These are phyloP conservation scores for Brachylomia viminalis DNA, from an alignment of 2,888 invertebrate genomes.

Conservation along the genomic window DNA sequence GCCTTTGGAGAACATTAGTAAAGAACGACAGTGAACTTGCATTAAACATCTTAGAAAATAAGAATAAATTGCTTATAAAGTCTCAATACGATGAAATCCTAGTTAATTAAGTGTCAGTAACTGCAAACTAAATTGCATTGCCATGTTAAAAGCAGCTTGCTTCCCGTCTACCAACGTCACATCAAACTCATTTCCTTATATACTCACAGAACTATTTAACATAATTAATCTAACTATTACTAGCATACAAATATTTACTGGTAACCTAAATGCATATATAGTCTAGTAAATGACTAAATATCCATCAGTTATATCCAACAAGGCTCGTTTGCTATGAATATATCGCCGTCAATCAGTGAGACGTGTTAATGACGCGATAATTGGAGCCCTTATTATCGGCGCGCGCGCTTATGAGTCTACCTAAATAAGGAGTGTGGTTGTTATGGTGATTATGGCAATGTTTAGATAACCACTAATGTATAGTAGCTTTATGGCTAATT, in stretches of 20 bases:
- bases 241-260: background rate
- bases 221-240: background rate
- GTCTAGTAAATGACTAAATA: slow-evolving; percentile 24
- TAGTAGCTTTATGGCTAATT: background rate
- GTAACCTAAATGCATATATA: slow-evolving; percentile 33
- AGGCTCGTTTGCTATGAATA: slow-evolving; percentile 47
- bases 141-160: background rate
- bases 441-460: slow-evolving; percentile 30
- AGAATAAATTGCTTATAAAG: background rate
- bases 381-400: slow-evolving; percentile 46
- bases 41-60: too few relatives aligned
- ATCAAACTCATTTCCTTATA: background rate
- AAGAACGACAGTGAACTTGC: background rate
- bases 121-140: background rate
- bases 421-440: slow-evolving; percentile 41
- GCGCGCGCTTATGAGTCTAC: slow-evolving; percentile 41
- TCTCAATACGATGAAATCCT: background rate
- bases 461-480: background rate
- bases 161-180: background rate
- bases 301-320: slow-evolving; percentile 35
- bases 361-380: slow-evolving; percentile 62
- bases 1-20: background rate
- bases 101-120: too few relatives aligned
- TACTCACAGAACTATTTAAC: background rate
- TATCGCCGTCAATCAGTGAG: slow-evolving; percentile 54